A percentile compares a stretch with the other conserved stretches of the same genome.
These are phyloP conservation scores for Myoxocephalus aenaeus DNA, from an alignment of 2,797 vertebrate genomes.

Conservation along the genomic window DNA sequence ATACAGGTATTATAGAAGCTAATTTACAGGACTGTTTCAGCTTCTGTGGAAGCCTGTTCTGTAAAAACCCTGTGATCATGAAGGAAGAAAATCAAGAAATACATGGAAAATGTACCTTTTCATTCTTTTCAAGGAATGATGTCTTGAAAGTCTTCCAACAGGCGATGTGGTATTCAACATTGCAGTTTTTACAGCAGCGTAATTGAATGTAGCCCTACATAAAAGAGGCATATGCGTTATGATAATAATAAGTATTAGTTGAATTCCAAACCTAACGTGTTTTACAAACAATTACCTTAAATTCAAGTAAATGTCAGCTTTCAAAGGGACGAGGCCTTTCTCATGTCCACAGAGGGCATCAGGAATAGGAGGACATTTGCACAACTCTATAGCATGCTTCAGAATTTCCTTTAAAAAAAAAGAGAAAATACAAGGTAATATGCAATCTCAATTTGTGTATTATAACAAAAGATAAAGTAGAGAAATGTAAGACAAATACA, in stretches of 20 bases:
- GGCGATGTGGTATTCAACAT: slow-evolving; percentile 91
- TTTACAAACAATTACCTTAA: slow-evolving; percentile 86
- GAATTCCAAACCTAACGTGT: neutral
- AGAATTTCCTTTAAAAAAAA: slow-evolving; percentile 82
- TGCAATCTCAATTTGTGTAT: neutral
- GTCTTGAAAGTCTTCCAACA: slow-evolving; percentile 95
- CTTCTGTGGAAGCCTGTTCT: neutral
- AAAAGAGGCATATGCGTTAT: neutral
- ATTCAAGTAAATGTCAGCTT: slow-evolving; percentile 94
- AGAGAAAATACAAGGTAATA: neutral
- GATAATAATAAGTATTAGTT: neutral
- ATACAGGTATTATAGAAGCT: neutral
- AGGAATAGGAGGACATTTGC: slow-evolving; percentile 90
- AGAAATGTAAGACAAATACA: neutral
- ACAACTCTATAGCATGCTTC: slow-evolving; percentile 84
- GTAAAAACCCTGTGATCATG: neutral
- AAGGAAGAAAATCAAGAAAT: neutral
- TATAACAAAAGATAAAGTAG: neutral
- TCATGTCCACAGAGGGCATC: slow-evolving; percentile 90
- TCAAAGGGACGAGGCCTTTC: slow-evolving; percentile 83
- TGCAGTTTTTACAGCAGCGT: slow-evolving; percentile 89
- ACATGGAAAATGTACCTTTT: slow-evolving; percentile 86
- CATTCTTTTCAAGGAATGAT: slow-evolving; percentile 88
- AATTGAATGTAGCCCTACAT: slow-evolving; percentile 92
- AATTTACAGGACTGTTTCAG: neutral